Percentiles rank a stretch among this genome's conserved stretches.
Evolutionary conservation across 1,140 invertebrate species (phyloP).

Genomic region (Armadillidium nasatum): DNA sequence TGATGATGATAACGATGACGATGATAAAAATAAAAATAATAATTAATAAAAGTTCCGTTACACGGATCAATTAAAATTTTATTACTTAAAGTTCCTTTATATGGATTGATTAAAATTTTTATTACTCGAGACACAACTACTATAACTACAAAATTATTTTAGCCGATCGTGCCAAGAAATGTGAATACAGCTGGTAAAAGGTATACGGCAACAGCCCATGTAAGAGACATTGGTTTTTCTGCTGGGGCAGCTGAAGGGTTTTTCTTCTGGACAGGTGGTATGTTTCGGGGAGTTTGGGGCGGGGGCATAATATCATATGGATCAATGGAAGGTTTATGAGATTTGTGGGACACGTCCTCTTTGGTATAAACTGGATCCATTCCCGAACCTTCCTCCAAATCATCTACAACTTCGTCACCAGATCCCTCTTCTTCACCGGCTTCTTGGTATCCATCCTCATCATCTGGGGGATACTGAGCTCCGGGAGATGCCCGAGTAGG

Average conservation of each 20-base stretch:
- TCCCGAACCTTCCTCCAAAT: neutral
- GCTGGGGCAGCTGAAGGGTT: constrained; percentile 31
- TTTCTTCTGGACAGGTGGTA: constrained; percentile 19
- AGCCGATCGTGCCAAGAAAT: constrained; percentile 36
- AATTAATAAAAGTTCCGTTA: no score
- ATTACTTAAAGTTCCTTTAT: no score
- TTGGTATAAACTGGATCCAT: neutral
- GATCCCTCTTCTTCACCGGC: constrained; percentile 26
- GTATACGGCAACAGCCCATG: constrained; percentile 35
- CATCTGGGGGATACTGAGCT: constrained; percentile 35
- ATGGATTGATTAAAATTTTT: no score
- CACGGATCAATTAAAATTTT: no score
- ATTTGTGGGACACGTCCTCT: neutral
- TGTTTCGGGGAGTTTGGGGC: constrained; percentile 9
- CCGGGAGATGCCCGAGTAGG: neutral
- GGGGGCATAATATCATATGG: neutral
- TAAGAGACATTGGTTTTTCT: constrained; percentile 36
- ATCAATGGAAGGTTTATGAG: neutral
- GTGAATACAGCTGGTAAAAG: constrained; percentile 37
- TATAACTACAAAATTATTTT: neutral
- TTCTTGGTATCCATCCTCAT: constrained; percentile 33
- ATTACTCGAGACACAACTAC: no score
- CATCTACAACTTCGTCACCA: constrained; percentile 16
- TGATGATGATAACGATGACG: no score
- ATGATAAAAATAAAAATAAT: no score